These are phyloP conservation scores for Ceyx melanurus DNA, from an alignment of 2,113 vertebrate species.

Conservation along the genomic window DNA sequence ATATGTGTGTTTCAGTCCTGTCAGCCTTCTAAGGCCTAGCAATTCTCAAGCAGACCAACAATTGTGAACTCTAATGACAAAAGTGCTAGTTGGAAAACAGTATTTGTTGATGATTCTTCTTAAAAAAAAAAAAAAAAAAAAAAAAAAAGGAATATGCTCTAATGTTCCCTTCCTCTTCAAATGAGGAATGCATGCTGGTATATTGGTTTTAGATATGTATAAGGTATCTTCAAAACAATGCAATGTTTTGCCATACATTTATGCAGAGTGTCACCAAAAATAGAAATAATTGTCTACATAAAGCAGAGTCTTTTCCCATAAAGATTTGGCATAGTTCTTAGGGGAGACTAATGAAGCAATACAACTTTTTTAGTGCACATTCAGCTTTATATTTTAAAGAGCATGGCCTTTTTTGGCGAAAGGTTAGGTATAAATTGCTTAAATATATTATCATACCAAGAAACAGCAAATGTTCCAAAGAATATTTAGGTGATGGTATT, in stretches of 20 bases:
- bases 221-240: neutral
- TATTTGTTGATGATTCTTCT: neutral
- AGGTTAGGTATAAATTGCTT: constrained; percentile 34
- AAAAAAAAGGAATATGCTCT: neutral
- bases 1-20: neutral
- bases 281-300: neutral
- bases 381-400: constrained; percentile 33
- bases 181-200: neutral
- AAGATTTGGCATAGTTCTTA: neutral
- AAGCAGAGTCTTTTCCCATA: neutral
- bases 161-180: neutral
- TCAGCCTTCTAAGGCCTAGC: neutral
- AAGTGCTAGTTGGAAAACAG: neutral
- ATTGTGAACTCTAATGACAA: neutral
- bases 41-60: neutral
- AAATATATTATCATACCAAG: constrained; percentile 21
- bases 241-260: neutral
- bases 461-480: constrained; percentile 21
- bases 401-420: constrained; percentile 12
- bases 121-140: neutral
- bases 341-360: neutral
- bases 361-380: neutral
- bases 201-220: neutral
- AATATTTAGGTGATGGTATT: constrained; percentile 48
- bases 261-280: neutral